A percentile compares a stretch with the other conserved stretches of the same genome.
Evolutionary conservation across 2,113 vertebrate species (phyloP).

Genomic region (Ageneiosus marmoratus): DNA sequence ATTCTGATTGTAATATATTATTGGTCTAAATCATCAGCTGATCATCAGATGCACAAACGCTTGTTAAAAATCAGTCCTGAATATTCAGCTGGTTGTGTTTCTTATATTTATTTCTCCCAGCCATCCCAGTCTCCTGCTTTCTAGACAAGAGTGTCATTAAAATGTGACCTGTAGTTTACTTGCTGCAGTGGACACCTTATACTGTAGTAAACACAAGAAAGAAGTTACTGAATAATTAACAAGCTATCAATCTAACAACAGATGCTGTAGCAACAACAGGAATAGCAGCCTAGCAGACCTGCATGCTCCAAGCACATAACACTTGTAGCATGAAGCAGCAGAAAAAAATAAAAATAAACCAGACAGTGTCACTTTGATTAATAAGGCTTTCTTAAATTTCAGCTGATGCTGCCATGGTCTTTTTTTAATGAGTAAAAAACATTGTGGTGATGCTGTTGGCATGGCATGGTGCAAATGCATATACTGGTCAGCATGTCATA

Average conservation of each 20-base stretch:
- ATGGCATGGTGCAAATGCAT: constrained; percentile 69
- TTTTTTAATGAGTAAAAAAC: constrained; percentile 8
- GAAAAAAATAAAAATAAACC: constrained; percentile 44
- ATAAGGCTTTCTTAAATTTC: background rate
- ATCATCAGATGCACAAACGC: background rate
- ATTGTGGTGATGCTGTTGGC: constrained; percentile 61
- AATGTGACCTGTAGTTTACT: constrained; percentile 60
- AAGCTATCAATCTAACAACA: constrained; percentile 69
- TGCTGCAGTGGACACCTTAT: constrained; percentile 52
- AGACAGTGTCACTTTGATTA: background rate
- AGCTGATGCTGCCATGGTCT: constrained; percentile 1
- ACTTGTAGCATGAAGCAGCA: constrained; percentile 70
- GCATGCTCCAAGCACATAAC: constrained; percentile 70
- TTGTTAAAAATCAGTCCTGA: background rate
- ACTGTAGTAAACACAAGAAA: constrained; percentile 62
- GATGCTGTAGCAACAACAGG: constrained; percentile 40
- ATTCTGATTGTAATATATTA: background rate
- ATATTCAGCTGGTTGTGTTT: background rate
- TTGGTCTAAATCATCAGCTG: background rate
- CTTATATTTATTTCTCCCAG: constrained; percentile 55
- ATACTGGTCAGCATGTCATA: constrained; percentile 63
- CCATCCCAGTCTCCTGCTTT: constrained; percentile 63
- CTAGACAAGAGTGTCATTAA: constrained; percentile 50
- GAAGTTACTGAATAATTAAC: constrained; percentile 67
- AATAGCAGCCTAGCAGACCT: constrained; percentile 63